Base-by-base conservation (phyloP, 2,797 vertebrate species). In the Tadarida brasiliensis region DNA sequence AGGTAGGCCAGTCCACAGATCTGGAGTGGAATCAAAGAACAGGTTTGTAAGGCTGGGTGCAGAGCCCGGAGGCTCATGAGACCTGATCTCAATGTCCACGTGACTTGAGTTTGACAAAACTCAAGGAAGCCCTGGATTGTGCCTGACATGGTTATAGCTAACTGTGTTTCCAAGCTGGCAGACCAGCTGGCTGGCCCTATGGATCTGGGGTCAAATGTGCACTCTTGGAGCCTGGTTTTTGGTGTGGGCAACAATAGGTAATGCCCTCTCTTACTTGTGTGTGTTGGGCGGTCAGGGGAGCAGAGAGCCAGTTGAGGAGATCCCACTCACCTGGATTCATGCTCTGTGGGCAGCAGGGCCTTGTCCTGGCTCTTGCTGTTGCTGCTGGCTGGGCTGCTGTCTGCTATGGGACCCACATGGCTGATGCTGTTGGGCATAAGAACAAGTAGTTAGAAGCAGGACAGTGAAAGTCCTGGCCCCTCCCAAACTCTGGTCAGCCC, bases 371-470 rank as follows among this genome's bases (percentile, higher is more conserved):
- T 99, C 95, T 98, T 98, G 94, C 98, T 97, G 0, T 99, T 99
- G 74, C 99, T 99, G 98, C 99, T 99, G 97, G 98, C 98, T 0
- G 99, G 99, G 96, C 99, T 99, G 98, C 99, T 99, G 97, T 99
- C 99, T 1, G 99, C 99, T 94, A 99, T 99, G 94, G 99, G 99
- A 1, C 99, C 99, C 28, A 99, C 99, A 0, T 99, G 99, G 98
- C 99, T 99, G 98, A 99, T 99, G 95, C 99, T 99, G 98, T 6
- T 44, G 51, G 87, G 63, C 49, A 97, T 47, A 85, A 76, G 76
- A 61, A 70, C 30, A 78, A 9, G 16, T 54, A 44, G 59, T 97
- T 91, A 94, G 78, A 28, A 77, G 20, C 15, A 2, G 73, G n/a
- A 30, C 10, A 51, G 19, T 83, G 87, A 82, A 77, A 93, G 77